A percentile compares a stretch with the other conserved stretches of the same genome.
These are phyloP conservation scores for Tokudaia muenninki DNA, from an alignment of 2,797 vertebrate species.

Conservation along the genomic window DNA sequence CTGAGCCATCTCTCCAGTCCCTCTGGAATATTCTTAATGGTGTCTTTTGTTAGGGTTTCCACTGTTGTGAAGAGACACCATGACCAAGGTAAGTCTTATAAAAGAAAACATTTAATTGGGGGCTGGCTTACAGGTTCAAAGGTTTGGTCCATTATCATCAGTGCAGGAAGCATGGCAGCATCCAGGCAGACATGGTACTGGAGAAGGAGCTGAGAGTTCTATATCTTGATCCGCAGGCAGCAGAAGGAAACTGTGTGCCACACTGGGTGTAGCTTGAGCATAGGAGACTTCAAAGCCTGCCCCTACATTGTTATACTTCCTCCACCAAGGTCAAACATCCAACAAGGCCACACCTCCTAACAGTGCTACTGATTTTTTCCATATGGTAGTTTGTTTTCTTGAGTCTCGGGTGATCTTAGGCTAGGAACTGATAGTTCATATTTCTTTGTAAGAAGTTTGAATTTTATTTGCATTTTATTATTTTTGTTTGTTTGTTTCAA, in stretches of 20 bases:
- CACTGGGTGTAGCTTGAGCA: no score
- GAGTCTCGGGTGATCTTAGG: neutral
- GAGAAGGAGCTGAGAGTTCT: neutral
- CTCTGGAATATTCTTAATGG: neutral
- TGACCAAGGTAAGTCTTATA: neutral
- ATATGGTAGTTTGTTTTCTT: neutral
- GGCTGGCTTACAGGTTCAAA: neutral
- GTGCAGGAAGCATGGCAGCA: neutral
- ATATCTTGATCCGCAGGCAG: neutral
- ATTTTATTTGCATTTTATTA: neutral
- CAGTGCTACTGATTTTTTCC: neutral
- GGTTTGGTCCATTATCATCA: neutral
- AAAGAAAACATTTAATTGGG: neutral
- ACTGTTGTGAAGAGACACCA: neutral
- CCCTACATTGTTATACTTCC: no score
- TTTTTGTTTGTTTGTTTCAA: neutral
- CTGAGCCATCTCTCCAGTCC: neutral
- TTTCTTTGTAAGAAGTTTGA: neutral
- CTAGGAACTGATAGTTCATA: neutral
- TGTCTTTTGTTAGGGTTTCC: neutral
- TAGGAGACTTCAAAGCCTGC: no score
- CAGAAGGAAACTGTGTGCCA: no score
- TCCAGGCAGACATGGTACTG: neutral
- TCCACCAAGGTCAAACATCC: neutral
- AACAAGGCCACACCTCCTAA: neutral